Evolutionary conservation across 2,888 invertebrate genomes (phyloP).

Genomic region (Drosophila buzzatii): DNA sequence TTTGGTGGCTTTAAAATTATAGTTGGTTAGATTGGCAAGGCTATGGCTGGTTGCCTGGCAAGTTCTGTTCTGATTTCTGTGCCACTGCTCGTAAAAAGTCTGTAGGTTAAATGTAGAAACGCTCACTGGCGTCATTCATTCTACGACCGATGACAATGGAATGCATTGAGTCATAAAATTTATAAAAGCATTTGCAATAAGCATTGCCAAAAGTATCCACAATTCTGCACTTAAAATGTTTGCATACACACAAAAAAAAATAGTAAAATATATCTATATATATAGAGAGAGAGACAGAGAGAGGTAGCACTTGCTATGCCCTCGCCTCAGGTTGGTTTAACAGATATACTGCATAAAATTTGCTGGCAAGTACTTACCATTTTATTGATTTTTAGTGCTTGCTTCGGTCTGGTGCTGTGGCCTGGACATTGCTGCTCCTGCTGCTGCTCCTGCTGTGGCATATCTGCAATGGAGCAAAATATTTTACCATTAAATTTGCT

Average conservation of each 20-base stretch:
- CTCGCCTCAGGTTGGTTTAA: background rate
- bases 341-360: conserved; percentile 27
- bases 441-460: conserved; percentile 15
- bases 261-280: background rate
- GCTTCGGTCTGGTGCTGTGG: conserved; percentile 24
- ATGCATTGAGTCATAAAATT: conserved; percentile 74
- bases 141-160: conserved; percentile 52
- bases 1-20: conserved; percentile 73
- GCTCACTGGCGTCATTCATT: conserved; percentile 30
- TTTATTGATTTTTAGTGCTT: conserved; percentile 68
- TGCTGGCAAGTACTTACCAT: conserved; percentile 65
- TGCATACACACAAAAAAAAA: conserved; percentile 18
- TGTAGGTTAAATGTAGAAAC: conserved; percentile 64
- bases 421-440: conserved; percentile 19
- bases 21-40: conserved; percentile 59
- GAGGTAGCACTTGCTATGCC: background rate
- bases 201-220: conserved; percentile 62
- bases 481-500: conserved; percentile 52
- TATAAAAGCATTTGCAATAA: conserved; percentile 73
- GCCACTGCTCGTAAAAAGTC: conserved; percentile 51
- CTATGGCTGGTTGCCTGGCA: conserved; percentile 46
- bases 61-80: conserved; percentile 44
- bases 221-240: conserved; percentile 59
- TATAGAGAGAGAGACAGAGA: background rate
- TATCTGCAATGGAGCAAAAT: conserved; percentile 64